These are phyloP conservation scores for Oscheius sp. DNA, from an alignment of 2,888 invertebrate species.

Conservation along the genomic window DNA sequence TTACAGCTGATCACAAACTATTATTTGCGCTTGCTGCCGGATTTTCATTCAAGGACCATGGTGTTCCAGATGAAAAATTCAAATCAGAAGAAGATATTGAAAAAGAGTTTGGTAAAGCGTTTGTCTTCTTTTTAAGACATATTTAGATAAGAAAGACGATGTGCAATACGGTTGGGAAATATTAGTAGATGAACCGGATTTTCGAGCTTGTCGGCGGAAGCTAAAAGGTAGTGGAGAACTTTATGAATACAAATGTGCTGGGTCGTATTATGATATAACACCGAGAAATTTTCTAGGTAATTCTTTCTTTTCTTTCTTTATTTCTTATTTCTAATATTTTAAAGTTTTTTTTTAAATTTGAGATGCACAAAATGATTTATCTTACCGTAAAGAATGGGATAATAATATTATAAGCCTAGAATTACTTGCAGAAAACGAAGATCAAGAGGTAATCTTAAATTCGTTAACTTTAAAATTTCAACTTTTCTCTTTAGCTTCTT, in stretches of 20 bases:
- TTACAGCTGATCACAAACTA: background rate
- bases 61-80: conserved; percentile 29
- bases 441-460: conserved; percentile 67
- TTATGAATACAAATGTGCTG: conserved; percentile 55
- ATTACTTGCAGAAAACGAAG: conserved; percentile 71
- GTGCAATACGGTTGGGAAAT: conserved; percentile 50
- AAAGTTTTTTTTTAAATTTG: too few relatives aligned
- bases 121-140: too few relatives aligned
- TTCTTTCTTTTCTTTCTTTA: background rate
- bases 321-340: background rate
- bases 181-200: conserved; percentile 48
- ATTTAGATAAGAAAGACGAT: conserved; percentile 17
- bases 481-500: conserved; percentile 34
- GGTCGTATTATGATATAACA: conserved; percentile 49
- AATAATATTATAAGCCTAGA: conserved; percentile 72
- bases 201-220: conserved; percentile 42
- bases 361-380: conserved; percentile 71
- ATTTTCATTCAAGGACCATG: conserved; percentile 43
- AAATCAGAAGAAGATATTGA: conserved; percentile 35
- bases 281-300: conserved; percentile 39
- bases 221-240: conserved; percentile 42
- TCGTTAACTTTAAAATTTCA: background rate
- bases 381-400: conserved; percentile 74
- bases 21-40: conserved; percentile 36
- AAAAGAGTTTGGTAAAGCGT: conserved; percentile 40